A percentile compares a stretch with the other conserved stretches of the same genome.
phyloP scores from a whole-genome alignment of 1,140 invertebrate genomes.

The Microplitis demolitor region DNA sequence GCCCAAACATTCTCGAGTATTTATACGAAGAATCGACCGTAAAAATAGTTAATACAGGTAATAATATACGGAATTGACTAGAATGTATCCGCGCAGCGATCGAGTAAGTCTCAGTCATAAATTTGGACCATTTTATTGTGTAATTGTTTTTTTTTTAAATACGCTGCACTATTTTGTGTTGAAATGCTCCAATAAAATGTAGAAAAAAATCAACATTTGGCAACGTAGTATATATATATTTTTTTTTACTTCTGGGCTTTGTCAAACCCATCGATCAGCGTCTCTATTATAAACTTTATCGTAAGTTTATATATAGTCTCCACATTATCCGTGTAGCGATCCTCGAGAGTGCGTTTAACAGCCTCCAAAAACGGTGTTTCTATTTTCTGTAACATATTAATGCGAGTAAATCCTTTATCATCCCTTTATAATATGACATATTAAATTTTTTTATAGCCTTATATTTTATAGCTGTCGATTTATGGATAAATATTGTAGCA shows the following conservation, averaged over 20 bases:
- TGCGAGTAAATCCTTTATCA: background rate
- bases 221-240: background rate
- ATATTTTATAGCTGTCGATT: too few relatives aligned
- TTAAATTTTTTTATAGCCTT: too few relatives aligned
- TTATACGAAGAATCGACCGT: background rate
- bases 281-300: slow-evolving; percentile 89
- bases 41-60: slow-evolving; percentile 12
- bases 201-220: background rate
- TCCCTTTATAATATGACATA: background rate
- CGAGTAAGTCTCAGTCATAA: background rate
- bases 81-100: background rate
- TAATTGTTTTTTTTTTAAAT: background rate
- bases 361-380: slow-evolving; percentile 87
- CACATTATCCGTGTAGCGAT: slow-evolving; percentile 89
- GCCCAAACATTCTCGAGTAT: background rate
- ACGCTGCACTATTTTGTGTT: too few relatives aligned
- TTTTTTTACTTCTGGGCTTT: slow-evolving; percentile 50
- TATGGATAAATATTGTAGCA: too few relatives aligned
- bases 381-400: slow-evolving; percentile 78
- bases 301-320: slow-evolving; percentile 89
- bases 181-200: too few relatives aligned
- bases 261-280: slow-evolving; percentile 81
- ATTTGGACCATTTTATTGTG: background rate
- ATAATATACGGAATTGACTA: slow-evolving; percentile 20
- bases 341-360: slow-evolving; percentile 81